Percentiles rank a stretch among this genome's conserved stretches.
These are phyloP conservation scores for Rhinichthys klamathensis DNA, from an alignment of 2,113 vertebrate species.

Conservation along the genomic window DNA sequence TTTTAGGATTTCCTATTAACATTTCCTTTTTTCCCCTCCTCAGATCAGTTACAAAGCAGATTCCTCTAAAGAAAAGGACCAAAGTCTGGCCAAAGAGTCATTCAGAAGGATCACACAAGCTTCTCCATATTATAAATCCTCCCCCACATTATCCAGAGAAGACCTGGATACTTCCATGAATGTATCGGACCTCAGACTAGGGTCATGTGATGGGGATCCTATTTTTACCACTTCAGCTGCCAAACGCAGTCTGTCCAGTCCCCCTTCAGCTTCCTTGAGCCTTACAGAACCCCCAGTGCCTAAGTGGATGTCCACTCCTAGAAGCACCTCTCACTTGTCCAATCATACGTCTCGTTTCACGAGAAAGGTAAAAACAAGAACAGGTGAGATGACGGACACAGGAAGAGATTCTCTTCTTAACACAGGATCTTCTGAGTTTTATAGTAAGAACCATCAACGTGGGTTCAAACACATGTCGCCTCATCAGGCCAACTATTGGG, in stretches of 20 bases:
- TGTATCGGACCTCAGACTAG: conserved; percentile 56
- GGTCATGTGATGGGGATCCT: conserved; percentile 19
- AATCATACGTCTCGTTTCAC: conserved; percentile 40
- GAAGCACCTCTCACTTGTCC: conserved; percentile 52
- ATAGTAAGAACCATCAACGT: conserved; percentile 35
- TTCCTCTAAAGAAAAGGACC: conserved; percentile 20
- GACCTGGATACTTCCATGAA: conserved; percentile 45
- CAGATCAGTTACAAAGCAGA: conserved; percentile 44
- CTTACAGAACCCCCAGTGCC: conserved; percentile 60
- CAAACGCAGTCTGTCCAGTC: conserved; percentile 60
- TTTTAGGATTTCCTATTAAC: not conserved
- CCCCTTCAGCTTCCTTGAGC: conserved; percentile 57
- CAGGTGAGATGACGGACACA: not conserved
- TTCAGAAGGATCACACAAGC: conserved; percentile 35
- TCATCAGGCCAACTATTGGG: conserved; percentile 86
- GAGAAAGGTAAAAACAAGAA: conserved; percentile 43
- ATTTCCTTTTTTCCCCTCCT: not conserved
- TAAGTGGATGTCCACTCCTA: conserved; percentile 64
- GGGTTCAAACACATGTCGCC: conserved; percentile 61
- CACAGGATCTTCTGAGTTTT: conserved; percentile 17
- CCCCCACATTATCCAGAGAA: conserved; percentile 42
- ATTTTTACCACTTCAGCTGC: conserved; percentile 12
- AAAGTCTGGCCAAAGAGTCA: conserved; percentile 18
- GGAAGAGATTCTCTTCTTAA: not conserved
- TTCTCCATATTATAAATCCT: conserved; percentile 38